Conservation (phyloP, 2,888 invertebrate genomes). For the Acrobeloides nanus region DNA sequence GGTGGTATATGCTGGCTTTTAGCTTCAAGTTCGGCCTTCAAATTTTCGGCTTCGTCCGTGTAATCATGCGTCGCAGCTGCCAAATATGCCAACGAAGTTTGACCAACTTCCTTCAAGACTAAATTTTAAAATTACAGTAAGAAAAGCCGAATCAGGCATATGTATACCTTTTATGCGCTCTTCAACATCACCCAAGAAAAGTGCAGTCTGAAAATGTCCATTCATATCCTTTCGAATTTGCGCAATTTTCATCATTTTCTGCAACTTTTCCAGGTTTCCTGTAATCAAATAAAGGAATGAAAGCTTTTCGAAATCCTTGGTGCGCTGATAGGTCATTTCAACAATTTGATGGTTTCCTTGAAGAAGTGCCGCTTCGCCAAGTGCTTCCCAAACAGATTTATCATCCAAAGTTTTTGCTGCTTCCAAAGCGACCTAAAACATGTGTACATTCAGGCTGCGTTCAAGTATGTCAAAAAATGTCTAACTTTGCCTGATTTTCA, state of each 20-base stretch:
- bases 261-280: slow-evolving; percentile 89
- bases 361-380: slow-evolving; percentile 83
- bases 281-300: slow-evolving; percentile 91
- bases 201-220: slow-evolving; percentile 89
- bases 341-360: slow-evolving; percentile 70
- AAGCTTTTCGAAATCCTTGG: slow-evolving; percentile 96
- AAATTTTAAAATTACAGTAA: slow-evolving; percentile 12
- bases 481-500: no score
- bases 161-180: slow-evolving; percentile 69
- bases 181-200: slow-evolving; percentile 79
- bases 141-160: slow-evolving; percentile 25
- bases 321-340: slow-evolving; percentile 98
- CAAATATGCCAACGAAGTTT: slow-evolving; percentile 71
- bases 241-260: slow-evolving; percentile 98
- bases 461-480: no score
- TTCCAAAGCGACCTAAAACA: slow-evolving; percentile 67
- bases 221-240: slow-evolving; percentile 94
- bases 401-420: slow-evolving; percentile 85
- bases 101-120: slow-evolving; percentile 64
- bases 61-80: slow-evolving; percentile 88
- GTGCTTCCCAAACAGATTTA: slow-evolving; percentile 85
- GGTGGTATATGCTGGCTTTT: slow-evolving; percentile 61
- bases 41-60: slow-evolving; percentile 69
- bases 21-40: slow-evolving; percentile 56
- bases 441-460: no score